These are phyloP conservation scores for cattle (Bos taurus) DNA, from an alignment of 2,113 vertebrate genomes.

Conservation along the genomic window ARS-UCD2.0 NC_037335.1:20871501-20872000, in stretches of 20 bases:
- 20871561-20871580: background rate
- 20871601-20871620: background rate
- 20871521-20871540: background rate
- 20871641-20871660: no score
- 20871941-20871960: background rate
- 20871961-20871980: background rate
- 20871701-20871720: fast-evolving
- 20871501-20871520: background rate
- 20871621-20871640: background rate
- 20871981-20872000: background rate
- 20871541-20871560: background rate
- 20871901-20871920: background rate
- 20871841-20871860: background rate
- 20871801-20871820: background rate
- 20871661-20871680: background rate
- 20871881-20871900: background rate
- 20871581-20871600: background rate
- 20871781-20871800: background rate
- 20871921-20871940: background rate
- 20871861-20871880: background rate
- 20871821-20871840: background rate
- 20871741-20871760: background rate
- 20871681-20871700: background rate
- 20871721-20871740: background rate
- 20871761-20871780: background rate